These are phyloP conservation scores for Caenorhabditis japonica DNA, from an alignment of 2,888 invertebrate genomes.

Conservation along the genomic window DNA sequence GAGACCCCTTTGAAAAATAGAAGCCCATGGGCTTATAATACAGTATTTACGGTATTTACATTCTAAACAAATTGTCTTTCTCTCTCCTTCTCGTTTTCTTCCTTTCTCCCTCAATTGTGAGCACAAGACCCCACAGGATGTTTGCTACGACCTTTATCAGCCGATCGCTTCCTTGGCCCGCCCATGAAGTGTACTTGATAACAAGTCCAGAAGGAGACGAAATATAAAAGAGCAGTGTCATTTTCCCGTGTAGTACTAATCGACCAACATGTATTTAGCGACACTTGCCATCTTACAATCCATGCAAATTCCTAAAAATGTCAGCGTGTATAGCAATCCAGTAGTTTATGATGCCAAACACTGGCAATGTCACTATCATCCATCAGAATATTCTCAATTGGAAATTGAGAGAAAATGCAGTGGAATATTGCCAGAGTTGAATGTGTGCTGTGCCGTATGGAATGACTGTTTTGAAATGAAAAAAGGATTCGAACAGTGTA, in stretches of 20 bases:
- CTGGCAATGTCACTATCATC: constrained; percentile 4
- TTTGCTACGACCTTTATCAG: constrained; percentile 27
- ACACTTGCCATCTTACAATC: constrained; percentile 15
- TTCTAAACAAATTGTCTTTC: no score
- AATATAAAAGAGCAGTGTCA: background rate
- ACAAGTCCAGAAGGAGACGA: background rate
- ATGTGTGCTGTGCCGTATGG: constrained; percentile 19
- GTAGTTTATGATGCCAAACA: background rate
- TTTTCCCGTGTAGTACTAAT: background rate
- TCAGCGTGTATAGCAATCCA: background rate
- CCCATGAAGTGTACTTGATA: constrained; percentile 3
- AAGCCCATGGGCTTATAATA: no score
- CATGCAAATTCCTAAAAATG: background rate
- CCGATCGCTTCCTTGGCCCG: constrained; percentile 21
- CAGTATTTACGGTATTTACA: no score
- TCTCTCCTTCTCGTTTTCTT: no score
- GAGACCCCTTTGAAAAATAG: no score
- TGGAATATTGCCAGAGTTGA: background rate
- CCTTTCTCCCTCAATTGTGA: no score
- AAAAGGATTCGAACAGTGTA: background rate
- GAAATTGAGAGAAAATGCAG: constrained; percentile 1
- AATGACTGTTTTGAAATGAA: constrained; percentile 8
- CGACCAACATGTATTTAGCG: constrained; percentile 1
- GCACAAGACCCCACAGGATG: constrained; percentile 4
- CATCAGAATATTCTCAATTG: background rate